Percentiles rank a stretch among this genome's conserved stretches.
These are phyloP conservation scores for Paradoxurus hermaphroditus DNA, from an alignment of 2,113 vertebrate genomes.

Conservation along the genomic window DNA sequence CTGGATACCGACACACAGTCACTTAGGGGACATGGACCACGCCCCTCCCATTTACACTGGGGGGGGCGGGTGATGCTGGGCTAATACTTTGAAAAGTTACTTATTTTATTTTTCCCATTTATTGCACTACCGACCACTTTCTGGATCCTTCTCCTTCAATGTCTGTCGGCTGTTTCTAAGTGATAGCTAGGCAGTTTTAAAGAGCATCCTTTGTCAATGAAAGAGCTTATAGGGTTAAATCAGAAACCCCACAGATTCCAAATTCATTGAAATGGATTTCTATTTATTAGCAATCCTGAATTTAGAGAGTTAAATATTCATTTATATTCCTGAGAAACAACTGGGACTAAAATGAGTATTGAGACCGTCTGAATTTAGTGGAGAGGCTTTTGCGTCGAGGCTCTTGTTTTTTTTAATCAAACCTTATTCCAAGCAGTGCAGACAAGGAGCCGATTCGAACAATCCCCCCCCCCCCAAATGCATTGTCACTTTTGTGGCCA, in stretches of 20 bases:
- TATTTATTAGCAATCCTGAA: neutral
- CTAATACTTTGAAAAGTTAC: neutral
- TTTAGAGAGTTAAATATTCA: neutral
- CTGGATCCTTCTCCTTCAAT: neutral
- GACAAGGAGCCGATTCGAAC: neutral
- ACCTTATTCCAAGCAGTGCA: slow-evolving; percentile 10
- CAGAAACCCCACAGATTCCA: neutral
- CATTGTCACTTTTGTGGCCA: slow-evolving; percentile 24
- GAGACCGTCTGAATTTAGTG: neutral
- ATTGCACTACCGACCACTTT: neutral
- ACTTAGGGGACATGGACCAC: too few relatives aligned
- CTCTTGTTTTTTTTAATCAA: neutral
- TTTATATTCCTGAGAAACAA: neutral
- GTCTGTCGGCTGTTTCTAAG: neutral
- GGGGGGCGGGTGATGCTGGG: neutral
- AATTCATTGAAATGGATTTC: neutral
- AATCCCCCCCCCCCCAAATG: neutral
- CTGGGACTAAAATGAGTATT: neutral
- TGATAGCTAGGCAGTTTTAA: neutral
- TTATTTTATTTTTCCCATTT: neutral
- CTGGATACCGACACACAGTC: neutral
- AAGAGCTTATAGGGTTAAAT: neutral
- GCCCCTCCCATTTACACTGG: neutral
- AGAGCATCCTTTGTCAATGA: neutral
- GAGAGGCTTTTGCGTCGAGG: neutral